Percentiles rank a stretch among this genome's conserved stretches.
Conservation (phyloP, 2,888 invertebrate species). For the Tromatobia lineatoria region DNA sequence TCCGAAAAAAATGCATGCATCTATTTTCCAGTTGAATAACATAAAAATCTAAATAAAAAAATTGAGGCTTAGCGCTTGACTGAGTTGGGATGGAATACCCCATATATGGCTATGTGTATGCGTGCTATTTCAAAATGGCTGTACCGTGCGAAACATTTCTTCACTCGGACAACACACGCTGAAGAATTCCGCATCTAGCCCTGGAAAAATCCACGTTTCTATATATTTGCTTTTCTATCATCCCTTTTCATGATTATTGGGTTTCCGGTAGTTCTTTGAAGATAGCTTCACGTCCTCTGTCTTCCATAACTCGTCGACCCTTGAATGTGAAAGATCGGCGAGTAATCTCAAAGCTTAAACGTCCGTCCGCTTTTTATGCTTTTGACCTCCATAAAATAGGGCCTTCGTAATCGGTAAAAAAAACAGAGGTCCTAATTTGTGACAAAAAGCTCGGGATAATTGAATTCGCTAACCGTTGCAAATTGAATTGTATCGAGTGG, state of each 20-base stretch:
- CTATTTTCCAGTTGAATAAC: neutral
- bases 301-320: neutral
- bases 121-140: neutral
- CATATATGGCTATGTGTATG: neutral
- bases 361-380: neutral
- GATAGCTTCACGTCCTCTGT: neutral
- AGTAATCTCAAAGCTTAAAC: neutral
- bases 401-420: neutral
- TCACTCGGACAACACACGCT: neutral
- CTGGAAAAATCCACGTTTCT: neutral
- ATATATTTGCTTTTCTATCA: neutral
- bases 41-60: too few species aligned
- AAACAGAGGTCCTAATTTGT: neutral
- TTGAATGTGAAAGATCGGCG: neutral
- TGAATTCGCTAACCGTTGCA: neutral
- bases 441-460: constrained; percentile 4
- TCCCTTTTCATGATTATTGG: neutral
- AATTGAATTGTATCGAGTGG: neutral
- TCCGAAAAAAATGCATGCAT: neutral
- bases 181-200: neutral
- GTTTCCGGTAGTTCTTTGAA: neutral
- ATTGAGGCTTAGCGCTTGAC: too few species aligned
- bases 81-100: too few species aligned
- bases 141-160: neutral
- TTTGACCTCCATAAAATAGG: neutral